Conservation (phyloP, 2,888 invertebrate species). For the Nipponacmea schrenckii region DNA sequence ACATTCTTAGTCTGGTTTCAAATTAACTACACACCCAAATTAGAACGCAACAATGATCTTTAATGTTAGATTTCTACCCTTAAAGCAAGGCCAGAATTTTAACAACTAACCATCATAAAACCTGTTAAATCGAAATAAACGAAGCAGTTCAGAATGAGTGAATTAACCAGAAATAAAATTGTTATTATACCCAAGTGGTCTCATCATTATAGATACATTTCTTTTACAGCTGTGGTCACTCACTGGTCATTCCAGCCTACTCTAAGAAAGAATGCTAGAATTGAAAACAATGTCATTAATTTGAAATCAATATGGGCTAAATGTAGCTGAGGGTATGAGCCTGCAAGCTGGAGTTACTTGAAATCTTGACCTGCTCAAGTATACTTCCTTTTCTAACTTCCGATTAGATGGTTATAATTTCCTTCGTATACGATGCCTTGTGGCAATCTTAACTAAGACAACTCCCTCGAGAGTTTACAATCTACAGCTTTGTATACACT, state of each 20-base stretch:
- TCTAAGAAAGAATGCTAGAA: conserved; percentile 18
- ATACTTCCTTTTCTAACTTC: conserved; percentile 4
- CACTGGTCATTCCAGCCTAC: not conserved
- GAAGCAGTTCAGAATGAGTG: not conserved
- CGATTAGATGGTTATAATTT: conserved; percentile 5
- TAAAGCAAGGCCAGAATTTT: not conserved
- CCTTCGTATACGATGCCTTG: not conserved
- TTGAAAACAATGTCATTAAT: conserved; percentile 36
- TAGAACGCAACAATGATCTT: conserved; percentile 1
- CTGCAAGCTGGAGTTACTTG: not conserved
- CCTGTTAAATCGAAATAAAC: no score
- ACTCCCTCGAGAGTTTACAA: not conserved
- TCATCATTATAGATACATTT: conserved; percentile 4
- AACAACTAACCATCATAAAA: no score
- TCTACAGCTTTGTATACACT: conserved; percentile 6
- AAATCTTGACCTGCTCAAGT: conserved; percentile 6
- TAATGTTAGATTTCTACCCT: not conserved
- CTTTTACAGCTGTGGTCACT: conserved; percentile 6
- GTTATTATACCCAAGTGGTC: not conserved
- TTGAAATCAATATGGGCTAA: conserved; percentile 32
- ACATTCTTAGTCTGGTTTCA: not conserved
- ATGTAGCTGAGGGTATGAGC: not conserved
- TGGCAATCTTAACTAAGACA: not conserved
- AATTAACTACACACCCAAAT: conserved; percentile 4
- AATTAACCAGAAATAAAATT: conserved; percentile 6